Evolutionary conservation across 2,113 vertebrate species (phyloP), one percentile per base, ranked within the genome.

Genomic region (Indicator maculatus): DNA sequence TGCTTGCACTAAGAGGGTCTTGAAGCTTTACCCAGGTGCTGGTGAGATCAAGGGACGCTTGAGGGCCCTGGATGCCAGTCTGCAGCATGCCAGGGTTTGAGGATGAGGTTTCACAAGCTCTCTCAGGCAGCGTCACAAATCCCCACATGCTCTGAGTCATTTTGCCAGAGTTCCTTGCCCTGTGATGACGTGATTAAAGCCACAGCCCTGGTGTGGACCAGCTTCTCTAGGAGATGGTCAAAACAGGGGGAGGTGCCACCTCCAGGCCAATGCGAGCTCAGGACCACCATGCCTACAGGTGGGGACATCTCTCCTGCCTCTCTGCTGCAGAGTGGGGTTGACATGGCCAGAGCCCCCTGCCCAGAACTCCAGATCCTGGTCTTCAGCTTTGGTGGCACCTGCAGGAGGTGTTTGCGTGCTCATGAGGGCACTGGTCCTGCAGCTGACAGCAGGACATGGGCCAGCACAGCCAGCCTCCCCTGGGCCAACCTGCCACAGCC

Each of bases 341-440:
- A 27, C 3, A 1, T 1, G 2, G 38, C 55, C 0, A 0, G 30
- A 71, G 0, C 6, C 23, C 16, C 55, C 36, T 21, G 23, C 23
- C 36, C 58, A 80, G 61, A 39, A 76, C 38, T 16, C 28, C n/a
- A 71, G 27, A 33, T 13, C 12, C n/a, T 8, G 24, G 18, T 64
- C 27, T 18, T 26, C 38, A 84, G 33, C 33, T 65, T 30, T 3
- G 4, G 20, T n/a, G 45, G 21, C 33, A 71, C 58, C 56, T 76
- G 91, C 20, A 89, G 50, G 38, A 83, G 21, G 24, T 7, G 45
- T 15, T 0, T 55, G 45, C 28, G 26, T 11, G 41, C 17, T 20
- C 7, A 14, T 2, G 36, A 58, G 39, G 41, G 18, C 1, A 2
- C 28, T 33, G 55, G n/a, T 70, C 45, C 63, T 26, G 36, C 21